Conservation (phyloP, 2,888 invertebrate species). For the Microdon myrmicae region DNA sequence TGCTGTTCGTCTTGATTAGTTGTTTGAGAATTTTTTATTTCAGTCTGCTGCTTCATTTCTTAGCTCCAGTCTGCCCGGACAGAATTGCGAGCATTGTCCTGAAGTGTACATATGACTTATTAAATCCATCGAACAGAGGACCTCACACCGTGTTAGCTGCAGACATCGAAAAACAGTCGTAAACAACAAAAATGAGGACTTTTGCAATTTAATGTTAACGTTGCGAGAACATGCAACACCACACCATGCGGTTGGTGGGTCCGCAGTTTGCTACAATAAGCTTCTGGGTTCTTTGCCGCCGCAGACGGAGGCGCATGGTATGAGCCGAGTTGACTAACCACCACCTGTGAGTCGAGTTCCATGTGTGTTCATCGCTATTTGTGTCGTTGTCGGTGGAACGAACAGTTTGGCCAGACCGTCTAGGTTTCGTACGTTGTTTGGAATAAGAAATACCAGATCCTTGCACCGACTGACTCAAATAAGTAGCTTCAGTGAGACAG, state of each 20-base stretch:
- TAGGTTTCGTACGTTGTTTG: slow-evolving; percentile 5
- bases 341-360: slow-evolving; percentile 43
- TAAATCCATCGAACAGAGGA: slow-evolving; percentile 23
- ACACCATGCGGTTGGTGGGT: no score
- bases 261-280: slow-evolving; percentile 1
- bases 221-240: slow-evolving; percentile 44
- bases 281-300: neutral
- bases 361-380: slow-evolving; percentile 12
- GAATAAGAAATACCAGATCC: slow-evolving; percentile 25
- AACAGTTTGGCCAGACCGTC: no score
- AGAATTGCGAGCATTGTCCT: slow-evolving; percentile 3
- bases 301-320: neutral
- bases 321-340: slow-evolving; percentile 20
- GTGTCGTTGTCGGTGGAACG: neutral
- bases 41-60: neutral
- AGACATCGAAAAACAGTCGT: slow-evolving; percentile 4
- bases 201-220: slow-evolving; percentile 48
- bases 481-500: no score
- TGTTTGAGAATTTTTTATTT: slow-evolving; percentile 25
- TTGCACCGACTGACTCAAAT: slow-evolving; percentile 31
- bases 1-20: slow-evolving; percentile 24
- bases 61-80: slow-evolving; percentile 8
- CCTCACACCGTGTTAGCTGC: slow-evolving; percentile 1
- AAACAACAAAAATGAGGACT: slow-evolving; percentile 33
- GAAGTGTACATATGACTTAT: slow-evolving; percentile 22